Conservation (phyloP, 2,888 invertebrate species). For the Argyra leucocephala region DNA sequence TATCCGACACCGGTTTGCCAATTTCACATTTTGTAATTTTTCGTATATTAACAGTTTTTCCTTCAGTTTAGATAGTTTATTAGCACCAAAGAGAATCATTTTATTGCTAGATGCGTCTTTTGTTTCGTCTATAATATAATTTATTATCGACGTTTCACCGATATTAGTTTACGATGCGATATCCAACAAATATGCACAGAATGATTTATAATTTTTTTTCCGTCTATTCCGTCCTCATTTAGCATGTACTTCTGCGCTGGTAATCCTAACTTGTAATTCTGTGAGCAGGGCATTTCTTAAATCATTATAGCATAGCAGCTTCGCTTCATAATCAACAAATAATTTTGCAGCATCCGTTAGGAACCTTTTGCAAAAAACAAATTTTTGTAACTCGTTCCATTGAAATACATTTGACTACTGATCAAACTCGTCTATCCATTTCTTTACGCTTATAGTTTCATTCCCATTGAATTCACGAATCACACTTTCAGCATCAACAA, state of each 20-base stretch:
- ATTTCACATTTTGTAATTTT: not conserved
- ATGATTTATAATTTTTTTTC: not conserved
- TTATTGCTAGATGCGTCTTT: not conserved
- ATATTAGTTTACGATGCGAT: not conserved
- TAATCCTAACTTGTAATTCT: not conserved
- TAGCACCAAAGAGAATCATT: not conserved
- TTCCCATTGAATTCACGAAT: too few species aligned
- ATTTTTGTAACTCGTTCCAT: too few species aligned
- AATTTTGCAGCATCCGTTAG: too few species aligned
- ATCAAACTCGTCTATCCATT: too few species aligned
- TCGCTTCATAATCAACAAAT: too few species aligned
- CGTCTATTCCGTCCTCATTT: not conserved
- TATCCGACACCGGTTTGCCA: too few species aligned
- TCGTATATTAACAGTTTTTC: not conserved
- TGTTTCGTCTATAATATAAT: not conserved
- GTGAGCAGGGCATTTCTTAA: not conserved
- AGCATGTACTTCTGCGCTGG: not conserved
- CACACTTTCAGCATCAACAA: too few species aligned
- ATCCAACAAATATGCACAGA: not conserved
- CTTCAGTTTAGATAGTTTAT: not conserved
- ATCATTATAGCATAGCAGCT: too few species aligned
- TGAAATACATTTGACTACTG: too few species aligned
- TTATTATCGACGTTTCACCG: not conserved
- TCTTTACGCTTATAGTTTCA: too few species aligned
- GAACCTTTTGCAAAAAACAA: too few species aligned